Conservation (phyloP, 1,140 invertebrate species). For the silkworm (Bombyx mori) region ASM3026992v2 NC_085115.1:10237001-10237500, state of each 20-base stretch:
- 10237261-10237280: conserved; percentile 23
- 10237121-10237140: too few relatives aligned
- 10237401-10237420: too few relatives aligned
- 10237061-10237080: too few relatives aligned
- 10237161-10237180: conserved; percentile 1
- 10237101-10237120: too few relatives aligned
- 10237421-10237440: too few relatives aligned
- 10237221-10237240: conserved; percentile 11
- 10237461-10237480: too few relatives aligned
- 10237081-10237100: too few relatives aligned
- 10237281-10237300: conserved; percentile 22
- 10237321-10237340: conserved; percentile 20
- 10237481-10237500: too few relatives aligned
- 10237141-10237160: conserved; percentile 3
- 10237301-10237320: conserved; percentile 22
- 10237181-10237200: conserved; percentile 2
- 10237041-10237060: too few relatives aligned
- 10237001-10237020: too few relatives aligned
- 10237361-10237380: conserved; percentile 10
- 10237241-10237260: conserved; percentile 16
- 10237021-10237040: too few relatives aligned
- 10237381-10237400: conserved; percentile 7
- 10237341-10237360: conserved; percentile 5
- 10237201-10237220: conserved; percentile 3
- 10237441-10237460: too few relatives aligned